Conservation (phyloP, 2,113 vertebrate genomes). For the Balaenoptera acutorostrata region DNA sequence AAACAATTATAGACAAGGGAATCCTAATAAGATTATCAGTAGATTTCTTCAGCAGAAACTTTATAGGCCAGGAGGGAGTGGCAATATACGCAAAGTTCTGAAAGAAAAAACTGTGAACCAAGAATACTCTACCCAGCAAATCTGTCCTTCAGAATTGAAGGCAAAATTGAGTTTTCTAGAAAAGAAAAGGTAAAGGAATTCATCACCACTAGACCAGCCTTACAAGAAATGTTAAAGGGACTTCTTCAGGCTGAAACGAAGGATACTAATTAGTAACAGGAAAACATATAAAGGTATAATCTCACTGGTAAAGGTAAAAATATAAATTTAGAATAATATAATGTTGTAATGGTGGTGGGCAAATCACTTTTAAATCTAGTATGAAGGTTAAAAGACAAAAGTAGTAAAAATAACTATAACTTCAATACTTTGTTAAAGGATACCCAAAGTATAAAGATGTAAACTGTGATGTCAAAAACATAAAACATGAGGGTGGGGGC, state of each 20-base stretch:
- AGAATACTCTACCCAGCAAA: background rate
- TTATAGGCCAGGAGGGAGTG: background rate
- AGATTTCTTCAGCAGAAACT: background rate
- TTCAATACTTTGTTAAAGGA: background rate
- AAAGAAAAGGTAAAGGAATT: background rate
- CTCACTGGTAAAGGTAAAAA: background rate
- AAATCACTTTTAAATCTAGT: background rate
- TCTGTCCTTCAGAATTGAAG: background rate
- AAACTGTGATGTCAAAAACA: background rate
- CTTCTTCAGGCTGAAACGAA: background rate
- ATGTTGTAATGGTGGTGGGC: background rate
- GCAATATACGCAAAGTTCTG: background rate
- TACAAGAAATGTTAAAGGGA: background rate
- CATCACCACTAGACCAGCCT: background rate
- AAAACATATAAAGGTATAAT: background rate
- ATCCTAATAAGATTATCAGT: background rate
- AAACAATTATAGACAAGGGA: background rate
- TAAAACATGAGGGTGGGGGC: background rate
- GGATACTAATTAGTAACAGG: background rate
- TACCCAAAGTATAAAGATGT: background rate
- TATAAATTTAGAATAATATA: background rate
- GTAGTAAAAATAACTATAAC: background rate
- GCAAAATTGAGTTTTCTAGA: background rate
- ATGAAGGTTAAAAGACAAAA: background rate
- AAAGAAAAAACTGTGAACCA: background rate